A percentile compares a stretch with the other conserved stretches of the same genome.
These are phyloP conservation scores for Osmerus mordax DNA, from an alignment of 2,113 vertebrate species.

Conservation along the genomic window DNA sequence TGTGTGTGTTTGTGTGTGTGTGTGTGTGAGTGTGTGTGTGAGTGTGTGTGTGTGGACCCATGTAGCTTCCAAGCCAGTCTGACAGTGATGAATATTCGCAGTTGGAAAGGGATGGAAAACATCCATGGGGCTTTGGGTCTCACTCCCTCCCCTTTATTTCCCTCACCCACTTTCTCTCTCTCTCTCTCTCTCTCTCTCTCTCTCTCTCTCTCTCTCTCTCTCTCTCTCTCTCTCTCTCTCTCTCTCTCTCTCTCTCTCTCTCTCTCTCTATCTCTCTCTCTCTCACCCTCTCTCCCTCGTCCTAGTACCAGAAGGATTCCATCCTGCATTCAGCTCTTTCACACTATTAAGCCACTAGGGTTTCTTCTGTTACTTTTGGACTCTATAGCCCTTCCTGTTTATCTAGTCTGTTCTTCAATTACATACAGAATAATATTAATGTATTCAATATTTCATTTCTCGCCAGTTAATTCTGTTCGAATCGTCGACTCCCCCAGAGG, in stretches of 20 bases:
- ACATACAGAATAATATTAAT: constrained; percentile 54
- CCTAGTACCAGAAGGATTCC: not conserved
- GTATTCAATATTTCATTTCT: constrained; percentile 69
- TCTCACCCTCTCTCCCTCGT: constrained; percentile 1
- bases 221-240: constrained; percentile 1
- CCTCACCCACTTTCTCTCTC: not conserved
- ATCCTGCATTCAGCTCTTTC: constrained; percentile 31
- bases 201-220: not conserved
- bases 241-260: not conserved
- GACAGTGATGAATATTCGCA: constrained; percentile 10
- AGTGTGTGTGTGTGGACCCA: constrained; percentile 25
- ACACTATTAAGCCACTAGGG: constrained; percentile 24
- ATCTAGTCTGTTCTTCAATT: constrained; percentile 51
- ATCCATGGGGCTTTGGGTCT: constrained; percentile 5
- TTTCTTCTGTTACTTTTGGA: constrained; percentile 48
- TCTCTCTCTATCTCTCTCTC: not conserved
- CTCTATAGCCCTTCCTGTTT: constrained; percentile 43
- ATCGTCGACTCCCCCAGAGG: constrained; percentile 45
- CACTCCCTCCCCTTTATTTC: not conserved
- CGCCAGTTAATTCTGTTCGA: constrained; percentile 51
- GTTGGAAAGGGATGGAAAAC: not conserved
- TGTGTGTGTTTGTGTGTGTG: constrained; percentile 16
- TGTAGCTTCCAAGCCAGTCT: not conserved
- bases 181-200: constrained; percentile 2
- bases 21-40: not conserved